Conservation (phyloP, 2,113 vertebrate species). For the Acrocephalus arundinaceus region DNA sequence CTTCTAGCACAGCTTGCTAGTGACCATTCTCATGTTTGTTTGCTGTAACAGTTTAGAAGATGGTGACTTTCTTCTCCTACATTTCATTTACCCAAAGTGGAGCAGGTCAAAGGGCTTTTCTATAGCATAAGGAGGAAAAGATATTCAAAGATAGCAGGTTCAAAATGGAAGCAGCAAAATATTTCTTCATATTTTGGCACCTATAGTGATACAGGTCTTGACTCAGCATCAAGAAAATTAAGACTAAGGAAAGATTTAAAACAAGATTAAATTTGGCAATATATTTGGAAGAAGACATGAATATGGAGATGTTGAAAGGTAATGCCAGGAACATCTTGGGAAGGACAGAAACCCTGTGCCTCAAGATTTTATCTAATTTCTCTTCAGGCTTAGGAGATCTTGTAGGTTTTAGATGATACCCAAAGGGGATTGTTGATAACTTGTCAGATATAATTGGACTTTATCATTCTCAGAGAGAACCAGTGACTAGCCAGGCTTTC, state of each 20-base stretch:
- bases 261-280: not conserved
- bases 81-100: not conserved
- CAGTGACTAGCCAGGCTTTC: not conserved
- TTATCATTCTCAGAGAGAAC: not conserved
- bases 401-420: not conserved
- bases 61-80: not conserved
- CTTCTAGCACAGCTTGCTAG: not conserved
- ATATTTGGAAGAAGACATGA: not conserved
- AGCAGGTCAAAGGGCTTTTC: not conserved
- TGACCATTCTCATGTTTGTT: not conserved
- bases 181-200: not conserved
- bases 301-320: not conserved
- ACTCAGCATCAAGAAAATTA: not conserved
- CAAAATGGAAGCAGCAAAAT: not conserved
- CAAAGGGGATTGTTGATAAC: not conserved
- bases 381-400: not conserved
- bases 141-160: not conserved
- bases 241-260: not conserved
- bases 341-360: not conserved
- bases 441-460: not conserved
- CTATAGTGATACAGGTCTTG: fast-evolving
- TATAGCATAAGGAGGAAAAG: not conserved
- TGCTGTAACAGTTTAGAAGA: not conserved
- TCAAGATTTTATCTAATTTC: not conserved
- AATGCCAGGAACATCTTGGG: not conserved